Evolutionary conservation across 1,140 invertebrate species (phyloP).

Genomic region (Antheraea pernyi): DNA sequence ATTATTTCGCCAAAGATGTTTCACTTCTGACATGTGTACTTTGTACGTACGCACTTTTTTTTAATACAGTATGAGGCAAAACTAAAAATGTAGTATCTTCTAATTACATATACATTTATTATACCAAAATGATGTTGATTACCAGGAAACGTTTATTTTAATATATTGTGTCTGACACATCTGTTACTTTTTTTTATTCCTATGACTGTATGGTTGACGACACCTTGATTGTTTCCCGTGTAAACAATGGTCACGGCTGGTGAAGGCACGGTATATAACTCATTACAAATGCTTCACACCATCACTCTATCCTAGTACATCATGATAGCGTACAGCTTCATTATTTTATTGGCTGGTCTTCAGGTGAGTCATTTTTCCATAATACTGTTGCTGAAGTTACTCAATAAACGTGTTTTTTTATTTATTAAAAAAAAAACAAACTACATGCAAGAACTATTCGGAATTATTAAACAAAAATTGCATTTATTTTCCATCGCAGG

Average conservation of each 20-base stretch:
- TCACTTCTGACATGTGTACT: no score
- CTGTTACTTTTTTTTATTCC: neutral
- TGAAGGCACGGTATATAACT: conserved; percentile 43
- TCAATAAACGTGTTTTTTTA: no score
- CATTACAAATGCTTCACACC: conserved; percentile 21
- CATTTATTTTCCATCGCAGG: conserved; percentile 23
- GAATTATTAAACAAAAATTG: neutral
- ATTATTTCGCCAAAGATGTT: no score
- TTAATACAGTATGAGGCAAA: no score
- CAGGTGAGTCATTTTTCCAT: conserved; percentile 33
- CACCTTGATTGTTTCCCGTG: conserved; percentile 61
- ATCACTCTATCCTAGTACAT: conserved; percentile 34
- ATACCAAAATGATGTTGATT: neutral
- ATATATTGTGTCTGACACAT: neutral
- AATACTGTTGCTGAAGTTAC: no score
- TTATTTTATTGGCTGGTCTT: conserved; percentile 30
- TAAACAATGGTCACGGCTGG: conserved; percentile 48
- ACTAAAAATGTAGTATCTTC: neutral
- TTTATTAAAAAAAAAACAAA: no score
- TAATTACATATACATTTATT: neutral
- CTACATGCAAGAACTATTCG: neutral
- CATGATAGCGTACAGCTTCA: conserved; percentile 30
- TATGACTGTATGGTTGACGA: conserved; percentile 12
- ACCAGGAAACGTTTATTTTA: neutral
- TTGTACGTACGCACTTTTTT: no score